Base-by-base conservation (phyloP, 2,113 vertebrate species). In the Egretta garzetta region DNA sequence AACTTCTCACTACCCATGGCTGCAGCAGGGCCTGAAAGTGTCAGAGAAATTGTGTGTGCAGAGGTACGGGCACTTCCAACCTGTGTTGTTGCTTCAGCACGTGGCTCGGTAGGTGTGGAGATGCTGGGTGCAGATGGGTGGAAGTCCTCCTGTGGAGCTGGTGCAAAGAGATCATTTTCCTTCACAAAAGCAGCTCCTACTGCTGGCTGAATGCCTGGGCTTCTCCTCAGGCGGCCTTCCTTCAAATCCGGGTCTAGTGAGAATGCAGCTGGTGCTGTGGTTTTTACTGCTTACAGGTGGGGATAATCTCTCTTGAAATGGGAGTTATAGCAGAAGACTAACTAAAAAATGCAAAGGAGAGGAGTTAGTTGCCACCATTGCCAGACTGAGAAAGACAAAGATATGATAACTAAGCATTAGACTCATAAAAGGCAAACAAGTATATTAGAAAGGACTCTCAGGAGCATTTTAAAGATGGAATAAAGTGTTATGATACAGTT, bases 231-330 rank as follows among this genome's bases (percentile, higher is more conserved):
- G 83, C 20, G 53, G 52, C 68, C 71, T 87, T 95, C 81, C 60
- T 75, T 88, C 53, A 91, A 86, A 55, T 79, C 68, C 3, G 8
- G 70, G 23, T 52, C 56, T 26, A 43, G 23, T 28, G 77, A 72
- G 80, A 89, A 41, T 63, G 89, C 56, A 82, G 58, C 53, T 52
- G 80, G 37, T 56, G 56, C 82, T 30, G 55, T 47, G 21, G 9
- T 86, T 86, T 95, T 95, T 14, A 91, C 14, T 45, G 50, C 80
- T 96, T 96, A 50, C 66, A 58, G 30, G 52, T 97, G 81, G 63
- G 87, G 76, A 43, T 73, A 90, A 53, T 90, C 68, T 89, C 71
- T 95, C 84, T 85, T 86, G 67, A 97, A 97, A 77, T 43, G 88
- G 27, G 45, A 72, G n/a, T 90, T 91, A 41, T 37, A 62, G 39